Evolutionary conservation across 2,888 invertebrate genomes (phyloP).

Genomic region (Melanchra persicariae): DNA sequence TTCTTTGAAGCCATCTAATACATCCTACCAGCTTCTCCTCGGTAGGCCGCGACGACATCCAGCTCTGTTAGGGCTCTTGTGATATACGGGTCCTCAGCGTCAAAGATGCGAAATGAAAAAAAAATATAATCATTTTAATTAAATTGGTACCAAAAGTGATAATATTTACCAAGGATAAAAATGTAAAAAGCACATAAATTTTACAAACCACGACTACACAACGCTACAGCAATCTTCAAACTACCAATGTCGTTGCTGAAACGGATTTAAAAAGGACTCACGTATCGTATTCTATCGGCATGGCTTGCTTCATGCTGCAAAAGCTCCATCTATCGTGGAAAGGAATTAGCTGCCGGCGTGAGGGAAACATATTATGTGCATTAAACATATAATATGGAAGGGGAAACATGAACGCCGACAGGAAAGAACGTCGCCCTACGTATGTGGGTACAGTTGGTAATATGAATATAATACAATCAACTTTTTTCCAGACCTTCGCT

Average conservation of each 20-base stretch:
- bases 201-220: not conserved
- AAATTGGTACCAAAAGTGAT: too few species aligned
- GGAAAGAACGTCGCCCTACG: conserved; percentile 12
- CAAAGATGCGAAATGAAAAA: conserved; percentile 1
- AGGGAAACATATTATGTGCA: conserved; percentile 30
- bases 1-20: too few species aligned
- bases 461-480: too few species aligned
- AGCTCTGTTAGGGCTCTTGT: too few species aligned
- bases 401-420: not conserved
- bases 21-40: too few species aligned
- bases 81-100: too few species aligned
- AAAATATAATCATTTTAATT: too few species aligned
- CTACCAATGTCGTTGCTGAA: conserved; percentile 20
- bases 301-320: conserved; percentile 39
- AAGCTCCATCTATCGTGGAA: conserved; percentile 34
- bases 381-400: conserved; percentile 11
- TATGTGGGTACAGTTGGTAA: too few species aligned
- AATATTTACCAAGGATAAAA: too few species aligned
- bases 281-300: conserved; percentile 52
- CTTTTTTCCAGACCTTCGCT: too few species aligned
- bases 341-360: conserved; percentile 33
- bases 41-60: too few species aligned
- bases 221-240: conserved; percentile 20
- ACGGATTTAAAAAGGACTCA: conserved; percentile 52
- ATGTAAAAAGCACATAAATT: not conserved